A percentile compares a stretch with the other conserved stretches of the same genome.
Conservation (phyloP, 2,888 invertebrate species). For the Sympetrum striolatum region DNA sequence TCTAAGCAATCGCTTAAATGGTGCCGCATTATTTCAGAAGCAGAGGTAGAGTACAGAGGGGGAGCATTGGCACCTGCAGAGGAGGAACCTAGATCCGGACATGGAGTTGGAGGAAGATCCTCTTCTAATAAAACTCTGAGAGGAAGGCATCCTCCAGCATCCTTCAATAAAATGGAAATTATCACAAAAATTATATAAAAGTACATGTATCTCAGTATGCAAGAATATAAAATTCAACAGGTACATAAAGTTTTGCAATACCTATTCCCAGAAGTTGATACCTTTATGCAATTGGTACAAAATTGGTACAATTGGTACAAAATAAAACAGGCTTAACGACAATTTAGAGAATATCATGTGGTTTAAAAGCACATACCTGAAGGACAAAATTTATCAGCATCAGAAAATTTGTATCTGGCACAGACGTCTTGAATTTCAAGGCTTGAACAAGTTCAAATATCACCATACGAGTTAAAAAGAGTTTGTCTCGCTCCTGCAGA, state of each 20-base stretch:
- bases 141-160: constrained; percentile 82
- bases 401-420: constrained; percentile 94
- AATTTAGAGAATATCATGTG: not conserved
- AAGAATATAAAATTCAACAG: constrained; percentile 45
- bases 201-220: constrained; percentile 47
- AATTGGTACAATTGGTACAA: no score
- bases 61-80: constrained; percentile 34
- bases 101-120: constrained; percentile 58
- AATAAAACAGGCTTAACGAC: no score
- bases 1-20: constrained; percentile 93
- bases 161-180: constrained; percentile 59
- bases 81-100: constrained; percentile 51
- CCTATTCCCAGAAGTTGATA: not conserved
- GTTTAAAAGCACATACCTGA: constrained; percentile 65
- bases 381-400: constrained; percentile 86
- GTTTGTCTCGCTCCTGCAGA: constrained; percentile 87
- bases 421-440: constrained; percentile 90
- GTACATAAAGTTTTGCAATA: constrained; percentile 30
- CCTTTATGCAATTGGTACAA: no score
- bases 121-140: constrained; percentile 74
- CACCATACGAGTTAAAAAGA: constrained; percentile 87
- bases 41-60: constrained; percentile 69
- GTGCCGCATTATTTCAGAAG: constrained; percentile 92
- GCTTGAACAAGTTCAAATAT: constrained; percentile 95
- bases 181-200: not conserved